Percentiles rank a stretch among this genome's conserved stretches.
phyloP scores from a whole-genome alignment of 92 coral and sea anemone genomes.

The Zoanthus solanderi region DNA sequence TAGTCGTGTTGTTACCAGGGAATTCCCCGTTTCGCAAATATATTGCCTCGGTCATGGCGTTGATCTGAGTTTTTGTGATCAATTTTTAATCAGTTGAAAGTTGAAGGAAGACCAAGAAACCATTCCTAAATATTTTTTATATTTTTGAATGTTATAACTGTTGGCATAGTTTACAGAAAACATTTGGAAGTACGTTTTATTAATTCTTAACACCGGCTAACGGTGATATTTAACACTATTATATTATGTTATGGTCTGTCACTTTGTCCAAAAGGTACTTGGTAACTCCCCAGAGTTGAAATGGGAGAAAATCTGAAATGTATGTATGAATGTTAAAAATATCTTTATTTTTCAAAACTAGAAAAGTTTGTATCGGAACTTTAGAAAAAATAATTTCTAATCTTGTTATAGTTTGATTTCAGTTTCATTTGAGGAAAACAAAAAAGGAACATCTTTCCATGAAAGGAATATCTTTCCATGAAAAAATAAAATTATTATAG shows the following conservation, averaged over 20 bases:
- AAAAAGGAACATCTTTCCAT: not conserved
- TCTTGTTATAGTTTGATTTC: not conserved
- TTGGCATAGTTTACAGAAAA: not conserved
- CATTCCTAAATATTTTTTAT: not conserved
- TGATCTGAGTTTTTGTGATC: not conserved
- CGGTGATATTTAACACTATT: not conserved
- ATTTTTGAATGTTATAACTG: constrained; percentile 1
- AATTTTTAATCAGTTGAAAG: constrained; percentile 43
- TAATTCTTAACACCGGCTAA: not conserved
- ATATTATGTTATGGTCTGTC: not conserved
- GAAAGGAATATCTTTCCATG: not conserved
- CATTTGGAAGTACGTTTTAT: not conserved
- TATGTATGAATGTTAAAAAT: not conserved
- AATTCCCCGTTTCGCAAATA: not conserved
- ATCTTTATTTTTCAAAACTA: too few relatives aligned
- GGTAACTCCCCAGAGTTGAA: too few relatives aligned
- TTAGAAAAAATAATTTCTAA: not conserved
- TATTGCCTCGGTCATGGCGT: not conserved
- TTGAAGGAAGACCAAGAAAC: constrained; percentile 18
- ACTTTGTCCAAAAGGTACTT: too few relatives aligned
- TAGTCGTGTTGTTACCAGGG: not conserved
- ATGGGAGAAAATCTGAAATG: not conserved
- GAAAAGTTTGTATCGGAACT: not conserved
- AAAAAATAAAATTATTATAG: not conserved
- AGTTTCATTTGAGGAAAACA: not conserved